Evolutionary conservation across 2,888 invertebrate genomes (phyloP).

Genomic region (Choreutis nemorana): DNA sequence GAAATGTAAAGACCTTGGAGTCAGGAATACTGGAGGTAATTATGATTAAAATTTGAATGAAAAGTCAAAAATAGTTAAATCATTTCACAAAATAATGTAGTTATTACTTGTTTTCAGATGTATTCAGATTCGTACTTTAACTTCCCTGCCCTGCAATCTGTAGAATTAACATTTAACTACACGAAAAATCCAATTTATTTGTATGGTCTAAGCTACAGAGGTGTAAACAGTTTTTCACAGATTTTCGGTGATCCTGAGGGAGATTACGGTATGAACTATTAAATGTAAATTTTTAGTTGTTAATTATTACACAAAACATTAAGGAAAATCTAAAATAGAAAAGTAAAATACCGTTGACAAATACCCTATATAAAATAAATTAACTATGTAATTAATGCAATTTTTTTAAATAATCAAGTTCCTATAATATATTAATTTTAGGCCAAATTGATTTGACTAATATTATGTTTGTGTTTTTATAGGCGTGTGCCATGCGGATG

Average conservation of each 20-base stretch:
- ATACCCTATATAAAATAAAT: too few relatives aligned
- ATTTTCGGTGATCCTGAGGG: constrained; percentile 72
- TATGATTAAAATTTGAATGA: too few relatives aligned
- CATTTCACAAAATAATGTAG: too few relatives aligned
- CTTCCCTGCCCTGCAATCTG: constrained; percentile 69
- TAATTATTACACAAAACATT: neutral
- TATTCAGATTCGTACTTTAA: constrained; percentile 78
- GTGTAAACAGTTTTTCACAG: constrained; percentile 73
- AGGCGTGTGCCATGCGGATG: constrained; percentile 86
- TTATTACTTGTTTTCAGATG: constrained; percentile 67
- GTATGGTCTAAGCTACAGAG: constrained; percentile 73
- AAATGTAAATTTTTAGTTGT: neutral
- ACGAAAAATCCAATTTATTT: constrained; percentile 68
- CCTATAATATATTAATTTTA: too few relatives aligned
- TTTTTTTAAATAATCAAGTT: too few relatives aligned
- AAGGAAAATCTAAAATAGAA: constrained; percentile 4
- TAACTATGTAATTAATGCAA: too few relatives aligned
- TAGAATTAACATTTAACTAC: constrained; percentile 60
- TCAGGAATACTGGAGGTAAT: constrained; percentile 68
- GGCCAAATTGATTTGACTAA: too few relatives aligned
- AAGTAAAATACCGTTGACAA: too few relatives aligned
- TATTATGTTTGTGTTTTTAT: constrained; percentile 9
- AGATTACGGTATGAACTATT: constrained; percentile 62
- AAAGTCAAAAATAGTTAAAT: too few relatives aligned
- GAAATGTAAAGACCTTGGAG: too few relatives aligned